Evolutionary conservation across 2,797 vertebrate species (phyloP), one percentile per base, ranked within the genome.

Genomic region (Craterocephalus amniculus): DNA sequence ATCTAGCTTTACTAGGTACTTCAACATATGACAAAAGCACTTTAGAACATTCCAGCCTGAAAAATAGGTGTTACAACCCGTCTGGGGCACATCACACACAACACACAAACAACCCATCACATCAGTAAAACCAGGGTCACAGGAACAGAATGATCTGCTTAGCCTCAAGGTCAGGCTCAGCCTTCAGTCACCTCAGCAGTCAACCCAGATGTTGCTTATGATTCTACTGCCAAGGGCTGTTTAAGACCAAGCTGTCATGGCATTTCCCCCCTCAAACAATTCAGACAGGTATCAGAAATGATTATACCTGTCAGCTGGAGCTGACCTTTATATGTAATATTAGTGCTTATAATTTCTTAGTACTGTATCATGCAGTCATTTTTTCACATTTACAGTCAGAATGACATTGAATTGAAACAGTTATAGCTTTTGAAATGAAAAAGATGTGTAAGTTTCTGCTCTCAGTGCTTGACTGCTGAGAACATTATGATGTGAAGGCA

Each of bases 101-200:
- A 34, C 75, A 83, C 67, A 80, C 81, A 80, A 84, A 87, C 82
- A 87, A 55, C 79, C 74, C 26, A 49, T 86, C 80, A 74, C 83
- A 73, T 90, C 70, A 72, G 75, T 80, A 83, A 81, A 75, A 64
- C 55, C 68, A 63, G 12, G 51, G 57, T 83, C 87, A 89, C 87
- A 70, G 24, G 35, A 70, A 69, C 81, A 80, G 70, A 75, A 14
- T 73, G 82, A 51, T 34, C 69, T 74, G 67, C 78, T 86, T 74
- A 74, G 76, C 74, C 65, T 48, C 85, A 87, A 90, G 88, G 90
- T 87, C 80, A 86, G 54, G 22, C 56, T 64, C 74, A 83, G 83
- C 87, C 84, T 84, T 79, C 67, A 84, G 69, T 78, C 76, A 78
- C 83, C 70, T 83, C 63, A 68, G 57, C 67, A 78, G 70, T 75